Base-by-base conservation (phyloP, 2,113 vertebrate species). In the Dipodomys stephensi region DNA sequence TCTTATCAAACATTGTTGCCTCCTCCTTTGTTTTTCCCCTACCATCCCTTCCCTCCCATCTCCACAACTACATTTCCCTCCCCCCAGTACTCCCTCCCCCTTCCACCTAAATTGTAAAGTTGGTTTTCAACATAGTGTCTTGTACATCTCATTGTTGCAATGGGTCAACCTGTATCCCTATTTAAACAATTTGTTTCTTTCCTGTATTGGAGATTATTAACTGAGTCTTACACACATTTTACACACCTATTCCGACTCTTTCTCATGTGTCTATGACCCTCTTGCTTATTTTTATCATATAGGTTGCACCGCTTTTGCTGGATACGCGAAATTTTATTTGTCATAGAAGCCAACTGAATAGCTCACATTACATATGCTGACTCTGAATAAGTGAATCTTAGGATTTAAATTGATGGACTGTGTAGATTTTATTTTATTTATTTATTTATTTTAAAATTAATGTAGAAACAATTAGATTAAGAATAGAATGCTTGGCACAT, bases 381-480 rank as follows among this genome's bases (percentile, higher is more conserved):
- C 44, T 25, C 18, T 78, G 64, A 39, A 27, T 68, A 28, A 19
- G 18, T 84, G 39, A 53, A 57, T 87, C 32, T 82, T 90, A 74
- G 73, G n/a, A 72, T 84, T 94, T 79, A 77, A 27, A 57, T 25
- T 69, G 13, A 57, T 87, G 28, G 53, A 92, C 3, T 22, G 60
- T 88, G 18, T 53, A 19, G 74, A 15, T 79, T 74, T 78, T 3
- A 39, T 73, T 35, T n/a, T 35, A 35, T 92, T 86, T 67, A 77
- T 57, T 91, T 95, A 80, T 28, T 92, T 87, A 84, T 72, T 79
- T 39, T 6, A 39, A 39, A 88, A 49, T 3, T 88, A 20, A 85
- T 49, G 83, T 83, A 87, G 46, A 89, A 92, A 81, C 7, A 87
- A 91, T 13, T 49, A 69, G 74, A 65, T 80, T 91, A 35, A 87